A percentile compares a stretch with the other conserved stretches of the same genome.
Evolutionary conservation across 2,113 vertebrate species (phyloP).

Genomic region (Butastur rufipennis): DNA sequence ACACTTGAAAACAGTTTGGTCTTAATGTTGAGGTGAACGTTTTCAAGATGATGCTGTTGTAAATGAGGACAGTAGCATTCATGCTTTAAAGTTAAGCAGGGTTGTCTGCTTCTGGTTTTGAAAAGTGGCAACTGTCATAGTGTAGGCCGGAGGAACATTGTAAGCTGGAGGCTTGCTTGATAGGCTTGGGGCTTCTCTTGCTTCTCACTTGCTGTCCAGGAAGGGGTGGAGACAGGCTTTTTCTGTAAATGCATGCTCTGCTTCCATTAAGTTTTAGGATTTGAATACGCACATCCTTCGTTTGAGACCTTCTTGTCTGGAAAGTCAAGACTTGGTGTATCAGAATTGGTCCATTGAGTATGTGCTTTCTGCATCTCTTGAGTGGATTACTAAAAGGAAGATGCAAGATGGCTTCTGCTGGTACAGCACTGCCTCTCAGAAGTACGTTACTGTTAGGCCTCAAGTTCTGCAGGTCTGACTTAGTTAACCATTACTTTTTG

Average conservation of each 20-base stretch:
- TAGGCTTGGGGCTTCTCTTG: background rate
- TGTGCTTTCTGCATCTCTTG: background rate
- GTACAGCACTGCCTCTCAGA: background rate
- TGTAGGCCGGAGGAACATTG: background rate
- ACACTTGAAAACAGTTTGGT: background rate
- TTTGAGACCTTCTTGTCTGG: background rate
- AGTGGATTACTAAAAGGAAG: background rate
- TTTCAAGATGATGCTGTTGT: background rate
- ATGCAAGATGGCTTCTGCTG: background rate
- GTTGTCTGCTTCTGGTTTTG: background rate
- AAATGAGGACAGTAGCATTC: background rate
- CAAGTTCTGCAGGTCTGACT: background rate
- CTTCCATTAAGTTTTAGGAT: background rate
- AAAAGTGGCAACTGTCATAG: background rate
- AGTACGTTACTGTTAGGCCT: background rate
- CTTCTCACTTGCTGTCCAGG: background rate
- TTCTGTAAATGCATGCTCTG: background rate
- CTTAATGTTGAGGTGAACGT: background rate
- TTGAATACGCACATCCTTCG: accelerated
- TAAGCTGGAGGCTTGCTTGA: background rate
- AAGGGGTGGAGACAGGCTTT: background rate
- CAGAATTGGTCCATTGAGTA: background rate
- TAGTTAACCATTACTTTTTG: background rate
- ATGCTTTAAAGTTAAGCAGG: background rate
- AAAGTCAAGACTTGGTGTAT: background rate